Conservation (phyloP, 2,797 vertebrate species). For the Acestrorhynchus altus region DNA sequence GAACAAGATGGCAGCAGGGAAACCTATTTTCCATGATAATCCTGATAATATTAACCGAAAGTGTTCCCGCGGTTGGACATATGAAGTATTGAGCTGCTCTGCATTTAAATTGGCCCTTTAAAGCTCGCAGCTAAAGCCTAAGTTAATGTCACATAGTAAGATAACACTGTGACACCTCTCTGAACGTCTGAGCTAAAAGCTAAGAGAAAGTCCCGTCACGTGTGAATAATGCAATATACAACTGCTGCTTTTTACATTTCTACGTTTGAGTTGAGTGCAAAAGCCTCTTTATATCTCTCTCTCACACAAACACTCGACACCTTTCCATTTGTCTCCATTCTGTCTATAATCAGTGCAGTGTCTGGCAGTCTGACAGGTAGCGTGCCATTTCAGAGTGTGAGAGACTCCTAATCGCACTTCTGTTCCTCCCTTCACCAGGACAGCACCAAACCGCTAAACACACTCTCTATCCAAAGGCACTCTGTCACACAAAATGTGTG, state of each 20-base stretch:
- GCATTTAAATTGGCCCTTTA: conserved; percentile 22
- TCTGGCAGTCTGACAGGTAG: conserved; percentile 46
- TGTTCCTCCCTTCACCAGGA: conserved; percentile 2
- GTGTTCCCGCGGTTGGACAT: conserved; percentile 3
- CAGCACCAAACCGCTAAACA: conserved; percentile 36
- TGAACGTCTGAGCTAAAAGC: neutral
- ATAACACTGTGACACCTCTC: conserved; percentile 2
- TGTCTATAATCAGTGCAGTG: conserved; percentile 16
- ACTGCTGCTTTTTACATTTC: conserved; percentile 37
- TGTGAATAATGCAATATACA: conserved; percentile 12
- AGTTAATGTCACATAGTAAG: neutral
- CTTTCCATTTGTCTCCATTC: neutral
- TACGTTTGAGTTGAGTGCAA: conserved; percentile 10
- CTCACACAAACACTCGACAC: neutral
- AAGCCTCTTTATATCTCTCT: neutral
- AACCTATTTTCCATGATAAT: neutral
- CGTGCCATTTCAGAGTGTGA: conserved; percentile 40
- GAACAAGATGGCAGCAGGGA: neutral
- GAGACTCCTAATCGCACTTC: conserved; percentile 50
- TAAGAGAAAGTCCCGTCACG: neutral
- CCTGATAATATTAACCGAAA: conserved; percentile 4
- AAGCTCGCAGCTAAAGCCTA: neutral
- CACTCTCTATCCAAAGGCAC: conserved; percentile 25
- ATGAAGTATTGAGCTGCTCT: neutral
- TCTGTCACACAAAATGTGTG: neutral